A percentile compares a stretch with the other conserved stretches of the same genome.
Evolutionary conservation across 2,888 invertebrate genomes (phyloP).

Genomic region (Hoplodrina blanda): DNA sequence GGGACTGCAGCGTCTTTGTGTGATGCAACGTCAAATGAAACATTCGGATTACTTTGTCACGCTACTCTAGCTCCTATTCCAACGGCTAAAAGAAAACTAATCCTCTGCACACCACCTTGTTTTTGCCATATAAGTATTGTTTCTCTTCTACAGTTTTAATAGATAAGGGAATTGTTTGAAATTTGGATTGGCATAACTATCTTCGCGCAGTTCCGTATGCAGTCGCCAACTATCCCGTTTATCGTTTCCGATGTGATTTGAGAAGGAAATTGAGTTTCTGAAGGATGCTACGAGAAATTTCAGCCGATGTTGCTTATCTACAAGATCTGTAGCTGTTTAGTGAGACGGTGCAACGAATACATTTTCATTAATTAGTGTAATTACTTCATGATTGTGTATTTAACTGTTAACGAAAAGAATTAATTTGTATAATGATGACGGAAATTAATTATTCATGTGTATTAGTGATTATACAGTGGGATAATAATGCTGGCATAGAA

Average conservation of each 20-base stretch:
- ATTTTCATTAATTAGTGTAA: conserved; percentile 50
- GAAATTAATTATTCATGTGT: conserved; percentile 47
- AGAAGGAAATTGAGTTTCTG: conserved; percentile 77
- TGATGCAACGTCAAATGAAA: conserved; percentile 64
- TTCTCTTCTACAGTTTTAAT: conserved; percentile 55
- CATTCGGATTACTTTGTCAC: conserved; percentile 50
- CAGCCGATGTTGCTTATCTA: conserved; percentile 25
- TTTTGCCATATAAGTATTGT: conserved; percentile 47
- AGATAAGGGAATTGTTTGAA: conserved; percentile 59
- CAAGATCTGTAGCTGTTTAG: conserved; percentile 13
- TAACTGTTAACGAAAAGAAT: conserved; percentile 47
- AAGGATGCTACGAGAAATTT: conserved; percentile 54
- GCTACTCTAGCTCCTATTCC: conserved; percentile 52
- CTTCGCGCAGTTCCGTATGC: conserved; percentile 40
- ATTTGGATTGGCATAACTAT: conserved; percentile 58
- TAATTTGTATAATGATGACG: conserved; percentile 44
- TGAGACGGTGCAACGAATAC: conserved; percentile 24
- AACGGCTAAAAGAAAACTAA: conserved; percentile 33
- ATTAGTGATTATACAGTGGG: conserved; percentile 35
- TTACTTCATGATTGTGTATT: conserved; percentile 48
- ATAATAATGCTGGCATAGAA: conserved; percentile 28
- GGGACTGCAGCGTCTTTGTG: conserved; percentile 72
- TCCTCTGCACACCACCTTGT: conserved; percentile 40
- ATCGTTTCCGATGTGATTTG: conserved; percentile 61
- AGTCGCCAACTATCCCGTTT: conserved; percentile 60